Evolutionary conservation across 2,888 invertebrate species (phyloP).

Genomic region (Colostygia pectinataria): DNA sequence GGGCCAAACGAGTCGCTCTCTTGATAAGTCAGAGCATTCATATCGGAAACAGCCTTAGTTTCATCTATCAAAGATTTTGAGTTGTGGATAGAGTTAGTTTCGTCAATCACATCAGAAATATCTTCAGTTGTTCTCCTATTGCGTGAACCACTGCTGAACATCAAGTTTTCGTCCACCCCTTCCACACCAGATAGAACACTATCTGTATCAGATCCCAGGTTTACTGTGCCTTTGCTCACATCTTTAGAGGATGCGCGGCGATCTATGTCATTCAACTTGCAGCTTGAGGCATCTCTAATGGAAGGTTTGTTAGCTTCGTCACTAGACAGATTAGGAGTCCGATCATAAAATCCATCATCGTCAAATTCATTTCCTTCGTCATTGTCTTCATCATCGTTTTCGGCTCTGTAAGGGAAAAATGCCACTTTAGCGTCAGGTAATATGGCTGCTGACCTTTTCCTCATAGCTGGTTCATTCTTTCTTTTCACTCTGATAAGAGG

Average conservation of each 20-base stretch:
- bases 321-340: slow-evolving; percentile 53
- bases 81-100: slow-evolving; percentile 33
- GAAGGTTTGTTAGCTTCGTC: slow-evolving; percentile 40
- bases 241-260: slow-evolving; percentile 13
- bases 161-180: slow-evolving; percentile 69
- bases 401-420: slow-evolving; percentile 61
- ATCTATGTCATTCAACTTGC: slow-evolving; percentile 18
- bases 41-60: slow-evolving; percentile 38
- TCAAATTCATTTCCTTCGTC: slow-evolving; percentile 78
- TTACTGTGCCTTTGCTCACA: slow-evolving; percentile 40
- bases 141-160: slow-evolving; percentile 56
- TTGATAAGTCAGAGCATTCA: slow-evolving; percentile 54
- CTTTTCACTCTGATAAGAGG: slow-evolving; percentile 73
- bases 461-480: slow-evolving; percentile 50
- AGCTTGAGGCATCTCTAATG: slow-evolving; percentile 15
- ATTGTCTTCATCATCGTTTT: slow-evolving; percentile 71
- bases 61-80: slow-evolving; percentile 41
- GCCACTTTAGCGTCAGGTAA: slow-evolving; percentile 63
- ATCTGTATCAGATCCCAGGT: slow-evolving; percentile 69
- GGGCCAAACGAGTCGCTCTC: slow-evolving; percentile 66
- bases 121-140: slow-evolving; percentile 50
- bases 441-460: slow-evolving; percentile 59
- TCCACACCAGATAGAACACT: slow-evolving; percentile 64
- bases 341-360: slow-evolving; percentile 75
- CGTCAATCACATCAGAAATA: slow-evolving; percentile 26